phyloP scores from a whole-genome alignment of 2,113 vertebrate genomes.

The pig (Sus scrofa) region DNA sequence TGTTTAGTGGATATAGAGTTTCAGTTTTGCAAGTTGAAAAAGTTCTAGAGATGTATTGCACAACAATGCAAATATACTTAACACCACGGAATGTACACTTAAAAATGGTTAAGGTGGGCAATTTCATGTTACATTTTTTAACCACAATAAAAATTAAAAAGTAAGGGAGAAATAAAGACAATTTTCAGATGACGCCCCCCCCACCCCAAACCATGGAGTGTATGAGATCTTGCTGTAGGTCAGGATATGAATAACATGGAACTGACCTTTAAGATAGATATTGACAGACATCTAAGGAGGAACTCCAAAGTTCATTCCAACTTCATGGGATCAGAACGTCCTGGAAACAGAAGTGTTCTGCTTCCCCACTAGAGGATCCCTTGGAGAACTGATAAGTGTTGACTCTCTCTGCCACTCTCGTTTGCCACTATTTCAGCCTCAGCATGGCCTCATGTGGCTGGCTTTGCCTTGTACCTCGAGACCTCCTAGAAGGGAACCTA shows the following conservation, averaged over 20 bases:
- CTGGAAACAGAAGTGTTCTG: not conserved
- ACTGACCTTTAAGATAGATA: conserved; percentile 44
- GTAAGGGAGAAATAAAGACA: conserved; percentile 18
- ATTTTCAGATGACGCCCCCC: not conserved
- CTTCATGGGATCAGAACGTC: not conserved
- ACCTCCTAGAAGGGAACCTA: not conserved
- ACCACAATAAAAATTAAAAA: not conserved
- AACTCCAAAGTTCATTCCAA: conserved; percentile 17
- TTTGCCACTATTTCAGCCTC: too few species aligned
- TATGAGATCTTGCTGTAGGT: conserved; percentile 1
- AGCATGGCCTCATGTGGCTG: not conserved
- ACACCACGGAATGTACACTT: not conserved
- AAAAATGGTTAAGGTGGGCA: not conserved
- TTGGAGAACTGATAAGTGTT: not conserved
- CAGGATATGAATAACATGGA: not conserved
- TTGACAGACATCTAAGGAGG: not conserved
- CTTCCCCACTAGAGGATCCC: not conserved
- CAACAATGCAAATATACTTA: not conserved
- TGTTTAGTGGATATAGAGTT: not conserved
- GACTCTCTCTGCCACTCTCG: not conserved
- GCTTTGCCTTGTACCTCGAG: not conserved
- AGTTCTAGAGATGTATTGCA: not conserved
- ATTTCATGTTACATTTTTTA: not conserved
- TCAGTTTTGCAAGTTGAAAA: conserved; percentile 13
- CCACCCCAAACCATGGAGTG: not conserved